These are phyloP conservation scores for Sinotaia quadrata DNA, from an alignment of 2,888 invertebrate genomes.

Conservation along the genomic window DNA sequence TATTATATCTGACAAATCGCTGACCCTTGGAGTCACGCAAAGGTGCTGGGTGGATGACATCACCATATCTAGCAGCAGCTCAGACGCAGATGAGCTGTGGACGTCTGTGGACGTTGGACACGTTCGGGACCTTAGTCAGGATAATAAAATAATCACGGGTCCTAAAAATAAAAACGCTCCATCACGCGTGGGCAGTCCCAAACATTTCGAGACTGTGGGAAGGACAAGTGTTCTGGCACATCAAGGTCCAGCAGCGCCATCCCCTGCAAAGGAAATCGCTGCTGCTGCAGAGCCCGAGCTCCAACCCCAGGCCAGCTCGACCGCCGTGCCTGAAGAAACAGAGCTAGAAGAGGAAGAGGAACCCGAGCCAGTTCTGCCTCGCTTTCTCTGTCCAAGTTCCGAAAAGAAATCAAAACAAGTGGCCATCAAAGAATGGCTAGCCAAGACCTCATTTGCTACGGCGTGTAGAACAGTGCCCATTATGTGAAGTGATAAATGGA, in stretches of 20 bases:
- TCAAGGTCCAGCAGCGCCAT: not conserved
- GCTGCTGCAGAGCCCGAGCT: not conserved
- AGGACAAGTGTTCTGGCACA: not conserved
- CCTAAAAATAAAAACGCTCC: no score
- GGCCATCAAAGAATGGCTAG: constrained; percentile 58
- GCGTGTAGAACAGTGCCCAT: constrained; percentile 48
- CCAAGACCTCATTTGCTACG: constrained; percentile 43
- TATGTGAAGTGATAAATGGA: constrained; percentile 26
- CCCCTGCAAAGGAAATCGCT: not conserved
- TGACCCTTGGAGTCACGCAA: no score
- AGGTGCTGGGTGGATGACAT: constrained; percentile 61
- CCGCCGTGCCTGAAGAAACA: not conserved
- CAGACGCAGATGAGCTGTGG: not conserved
- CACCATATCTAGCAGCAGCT: constrained; percentile 48
- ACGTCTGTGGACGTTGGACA: not conserved
- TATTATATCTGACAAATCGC: constrained; percentile 34
- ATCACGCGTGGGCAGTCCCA: no score
- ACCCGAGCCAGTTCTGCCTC: constrained; percentile 38
- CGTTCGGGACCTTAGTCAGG: no score
- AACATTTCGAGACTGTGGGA: no score
- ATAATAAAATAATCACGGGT: no score
- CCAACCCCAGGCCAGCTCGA: not conserved
- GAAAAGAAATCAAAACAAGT: constrained; percentile 56
- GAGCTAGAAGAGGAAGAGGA: constrained; percentile 2
- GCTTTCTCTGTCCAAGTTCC: constrained; percentile 60